Base-by-base conservation (phyloP, 2,113 vertebrate species). In the Rafetus swinhoei region DNA sequence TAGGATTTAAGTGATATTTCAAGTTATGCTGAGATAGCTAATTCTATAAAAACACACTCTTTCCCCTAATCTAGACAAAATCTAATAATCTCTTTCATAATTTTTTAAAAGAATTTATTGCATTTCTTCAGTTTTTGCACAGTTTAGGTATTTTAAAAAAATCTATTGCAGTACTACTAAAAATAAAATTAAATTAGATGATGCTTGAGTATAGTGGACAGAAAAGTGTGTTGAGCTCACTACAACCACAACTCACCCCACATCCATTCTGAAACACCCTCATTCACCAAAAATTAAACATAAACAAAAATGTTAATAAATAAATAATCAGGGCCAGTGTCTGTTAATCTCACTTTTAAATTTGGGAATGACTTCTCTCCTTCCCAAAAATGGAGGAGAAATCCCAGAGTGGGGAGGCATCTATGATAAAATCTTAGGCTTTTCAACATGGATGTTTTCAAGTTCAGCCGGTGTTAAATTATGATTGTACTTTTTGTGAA, bases 261-360 rank as follows among this genome's bases (percentile, higher is more conserved):
- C 76, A 18, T 39, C 7, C 2, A 24, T 15, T 84, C 76, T 54
- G 52, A 80, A 82, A 57, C 0, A 86, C 15, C 5, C 65, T 3
- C 76, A 0, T 1, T 79, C 87, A 87, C 45, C 59, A 62, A 13
- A 0, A 0, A 85, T 69, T 1, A 83, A 12, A 62, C 2, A 10
- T 2, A 2, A 87, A 56, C 29, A 69, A 90, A 79, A 83, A 25
- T 5, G 19, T 62, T 88, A 55, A 65, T 76, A 76, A 45, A 74
- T 72, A 74, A 12, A 79, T 81, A 82, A 2, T 16, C 62, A 72
- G 6, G 1, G 7, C 10, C 1, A 24, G 2, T 87, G 2, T 9
- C 5, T 55, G 5, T 2, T 24, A 22, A 15, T 55, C 29, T 50
- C 81, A 45, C 85, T 92, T 89, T 81, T 21, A 14, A n/a, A 69